Conservation (phyloP, 1,140 invertebrate genomes). For the Adelges cooleyi region DNA sequence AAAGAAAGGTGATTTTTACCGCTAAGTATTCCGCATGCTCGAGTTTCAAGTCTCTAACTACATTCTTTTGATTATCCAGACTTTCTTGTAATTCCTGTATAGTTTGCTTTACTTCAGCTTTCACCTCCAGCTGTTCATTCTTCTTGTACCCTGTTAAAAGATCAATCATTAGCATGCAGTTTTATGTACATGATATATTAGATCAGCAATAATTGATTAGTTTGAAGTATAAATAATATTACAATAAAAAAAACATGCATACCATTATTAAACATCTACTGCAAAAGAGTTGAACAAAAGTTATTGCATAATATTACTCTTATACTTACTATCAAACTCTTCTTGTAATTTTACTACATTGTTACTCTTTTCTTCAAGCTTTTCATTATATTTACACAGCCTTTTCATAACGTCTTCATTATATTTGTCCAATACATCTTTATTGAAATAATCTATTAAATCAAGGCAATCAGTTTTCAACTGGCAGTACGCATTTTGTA, state of each 20-base stretch:
- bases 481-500: neutral
- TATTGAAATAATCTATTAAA: constrained; percentile 3
- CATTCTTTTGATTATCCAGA: neutral
- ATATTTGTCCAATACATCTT: neutral
- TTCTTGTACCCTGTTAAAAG: constrained; percentile 4
- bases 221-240: no score
- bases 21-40: constrained; percentile 7
- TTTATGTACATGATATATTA: no score
- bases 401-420: neutral
- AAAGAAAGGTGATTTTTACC: neutral
- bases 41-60: neutral
- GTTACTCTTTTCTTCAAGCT: neutral
- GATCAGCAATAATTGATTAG: no score
- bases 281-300: no score
- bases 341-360: neutral
- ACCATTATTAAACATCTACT: no score
- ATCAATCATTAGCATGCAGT: no score
- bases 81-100: constrained; percentile 17
- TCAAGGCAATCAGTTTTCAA: constrained; percentile 3
- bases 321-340: constrained; percentile 14
- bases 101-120: constrained; percentile 3
- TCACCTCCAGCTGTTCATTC: neutral
- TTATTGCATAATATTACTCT: no score
- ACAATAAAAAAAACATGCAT: no score
- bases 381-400: constrained; percentile 5